Conservation (phyloP, 2,888 invertebrate species). For the Athalia rosae region DNA sequence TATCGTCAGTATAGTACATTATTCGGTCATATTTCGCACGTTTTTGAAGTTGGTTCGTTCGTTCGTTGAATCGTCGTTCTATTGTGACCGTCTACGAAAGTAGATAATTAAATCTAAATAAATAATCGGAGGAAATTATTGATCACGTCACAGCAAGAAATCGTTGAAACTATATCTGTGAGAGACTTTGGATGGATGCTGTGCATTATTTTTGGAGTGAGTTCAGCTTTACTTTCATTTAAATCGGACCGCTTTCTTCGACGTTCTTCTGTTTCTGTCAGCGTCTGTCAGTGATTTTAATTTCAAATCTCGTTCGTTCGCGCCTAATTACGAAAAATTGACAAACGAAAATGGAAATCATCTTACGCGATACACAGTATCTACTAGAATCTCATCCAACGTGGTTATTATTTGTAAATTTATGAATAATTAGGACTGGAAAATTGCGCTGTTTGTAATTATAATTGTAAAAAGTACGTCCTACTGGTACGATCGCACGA, state of each 20-base stretch:
- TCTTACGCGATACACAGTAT: background rate
- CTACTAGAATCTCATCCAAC: background rate
- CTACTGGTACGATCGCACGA: background rate
- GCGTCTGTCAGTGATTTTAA: background rate
- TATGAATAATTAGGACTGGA: background rate
- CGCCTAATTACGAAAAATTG: background rate
- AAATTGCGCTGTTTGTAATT: background rate
- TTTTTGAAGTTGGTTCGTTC: too few relatives aligned
- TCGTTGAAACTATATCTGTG: background rate
- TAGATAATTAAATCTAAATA: too few relatives aligned
- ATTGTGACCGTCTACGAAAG: too few relatives aligned
- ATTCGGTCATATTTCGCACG: too few relatives aligned
- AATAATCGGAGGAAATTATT: background rate
- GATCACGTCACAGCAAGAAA: background rate
- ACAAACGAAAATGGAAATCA: background rate
- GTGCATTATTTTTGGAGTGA: constrained; percentile 74
- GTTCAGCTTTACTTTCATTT: constrained; percentile 54
- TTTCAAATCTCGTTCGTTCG: background rate
- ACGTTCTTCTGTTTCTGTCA: background rate
- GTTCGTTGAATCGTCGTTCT: too few relatives aligned
- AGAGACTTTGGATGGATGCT: constrained; percentile 72
- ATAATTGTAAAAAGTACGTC: constrained; percentile 6
- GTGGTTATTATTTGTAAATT: background rate
- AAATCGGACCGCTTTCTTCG: background rate
- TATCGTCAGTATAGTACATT: too few relatives aligned